Evolutionary conservation across 2,888 invertebrate genomes (phyloP).

Genomic region (Caenorhabditis becei): DNA sequence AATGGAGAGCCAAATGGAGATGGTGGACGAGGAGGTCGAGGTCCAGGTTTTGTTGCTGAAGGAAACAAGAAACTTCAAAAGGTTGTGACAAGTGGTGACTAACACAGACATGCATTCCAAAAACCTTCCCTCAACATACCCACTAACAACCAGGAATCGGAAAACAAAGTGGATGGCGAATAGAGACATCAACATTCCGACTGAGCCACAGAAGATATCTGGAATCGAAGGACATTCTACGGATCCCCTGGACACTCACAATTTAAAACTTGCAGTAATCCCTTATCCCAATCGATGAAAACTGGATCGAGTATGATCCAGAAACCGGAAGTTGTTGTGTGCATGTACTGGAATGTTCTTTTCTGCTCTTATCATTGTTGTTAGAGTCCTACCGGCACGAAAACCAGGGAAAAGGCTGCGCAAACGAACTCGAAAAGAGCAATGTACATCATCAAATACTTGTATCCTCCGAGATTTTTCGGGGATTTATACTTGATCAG

Average conservation of each 20-base stretch:
- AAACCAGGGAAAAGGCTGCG: not conserved
- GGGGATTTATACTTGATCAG: constrained; percentile 17
- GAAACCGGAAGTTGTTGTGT: not conserved
- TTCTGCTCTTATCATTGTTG: not conserved
- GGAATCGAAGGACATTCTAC: not conserved
- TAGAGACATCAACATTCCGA: not conserved
- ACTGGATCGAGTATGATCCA: not conserved
- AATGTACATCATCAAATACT: constrained; percentile 28
- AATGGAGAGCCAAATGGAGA: constrained; percentile 3
- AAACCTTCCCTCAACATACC: not conserved
- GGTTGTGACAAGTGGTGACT: too few relatives aligned
- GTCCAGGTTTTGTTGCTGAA: constrained; percentile 1
- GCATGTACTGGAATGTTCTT: not conserved
- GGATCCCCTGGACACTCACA: not conserved
- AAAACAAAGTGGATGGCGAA: constrained; percentile 3
- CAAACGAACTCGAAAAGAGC: constrained; percentile 13
- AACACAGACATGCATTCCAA: too few relatives aligned
- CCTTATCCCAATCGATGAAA: not conserved
- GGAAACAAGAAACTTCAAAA: not conserved
- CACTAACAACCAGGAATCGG: not conserved
- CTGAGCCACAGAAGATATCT: not conserved
- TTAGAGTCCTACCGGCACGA: not conserved
- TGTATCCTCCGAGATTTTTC: constrained; percentile 12
- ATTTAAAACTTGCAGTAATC: too few relatives aligned
- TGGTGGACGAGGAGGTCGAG: not conserved